Conservation (phyloP, 2,113 vertebrate species). For the Eptesicus fuscus region DNA sequence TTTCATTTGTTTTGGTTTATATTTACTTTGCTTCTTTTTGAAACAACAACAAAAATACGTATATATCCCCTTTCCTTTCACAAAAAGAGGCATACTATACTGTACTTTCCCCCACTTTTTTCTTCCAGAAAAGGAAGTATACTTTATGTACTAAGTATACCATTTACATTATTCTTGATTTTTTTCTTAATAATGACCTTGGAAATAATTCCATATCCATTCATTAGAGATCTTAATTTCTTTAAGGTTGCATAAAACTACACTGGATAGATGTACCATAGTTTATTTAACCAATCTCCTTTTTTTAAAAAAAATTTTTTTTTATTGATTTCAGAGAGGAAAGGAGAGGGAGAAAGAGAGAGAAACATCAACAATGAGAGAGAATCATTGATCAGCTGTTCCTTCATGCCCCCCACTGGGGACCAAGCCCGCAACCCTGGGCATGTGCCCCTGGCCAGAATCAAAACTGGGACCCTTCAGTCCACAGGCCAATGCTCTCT, state of each 20-base stretch:
- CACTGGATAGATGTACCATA: background rate
- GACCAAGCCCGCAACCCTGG: too few relatives aligned
- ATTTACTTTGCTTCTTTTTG: background rate
- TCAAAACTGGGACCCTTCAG: too few relatives aligned
- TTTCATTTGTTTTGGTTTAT: background rate
- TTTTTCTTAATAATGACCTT: background rate
- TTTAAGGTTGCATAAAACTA: background rate
- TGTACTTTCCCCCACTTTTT: background rate
- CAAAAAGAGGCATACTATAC: background rate
- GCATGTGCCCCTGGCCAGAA: too few relatives aligned
- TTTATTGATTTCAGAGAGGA: too few relatives aligned
- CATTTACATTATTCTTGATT: background rate
- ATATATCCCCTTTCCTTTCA: background rate
- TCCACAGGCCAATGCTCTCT: too few relatives aligned
- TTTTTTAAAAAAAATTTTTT: background rate
- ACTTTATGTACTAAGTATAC: background rate
- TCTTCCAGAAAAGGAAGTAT: background rate
- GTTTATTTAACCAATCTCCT: background rate
- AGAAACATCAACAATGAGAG: too few relatives aligned
- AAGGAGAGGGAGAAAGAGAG: too few relatives aligned
- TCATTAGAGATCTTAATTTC: background rate
- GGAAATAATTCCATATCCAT: background rate
- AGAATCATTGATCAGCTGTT: too few relatives aligned
- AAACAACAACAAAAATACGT: background rate
- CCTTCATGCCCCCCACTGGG: too few relatives aligned